These are phyloP conservation scores for Pavo muticus DNA, from an alignment of 2,113 vertebrate species.

Conservation along the genomic window DNA sequence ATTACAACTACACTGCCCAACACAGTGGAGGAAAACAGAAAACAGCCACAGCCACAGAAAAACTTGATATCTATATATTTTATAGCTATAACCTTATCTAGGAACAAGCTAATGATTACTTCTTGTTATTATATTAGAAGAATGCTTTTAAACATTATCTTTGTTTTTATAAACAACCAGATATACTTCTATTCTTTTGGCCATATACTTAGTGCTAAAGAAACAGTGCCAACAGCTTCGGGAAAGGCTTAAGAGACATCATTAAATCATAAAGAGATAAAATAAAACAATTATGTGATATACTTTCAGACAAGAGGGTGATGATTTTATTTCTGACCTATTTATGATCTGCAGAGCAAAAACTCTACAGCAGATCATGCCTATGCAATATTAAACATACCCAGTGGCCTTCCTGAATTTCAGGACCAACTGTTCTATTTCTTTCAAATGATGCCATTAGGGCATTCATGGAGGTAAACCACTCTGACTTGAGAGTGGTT, in stretches of 20 bases:
- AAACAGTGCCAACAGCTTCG: neutral
- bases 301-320: neutral
- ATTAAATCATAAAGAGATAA: neutral
- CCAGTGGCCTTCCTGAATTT: neutral
- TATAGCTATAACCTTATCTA: fast-evolving
- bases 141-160: neutral
- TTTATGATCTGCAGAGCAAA: neutral
- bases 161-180: neutral
- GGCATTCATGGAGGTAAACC: constrained; percentile 21
- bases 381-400: constrained; percentile 27
- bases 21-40: neutral
- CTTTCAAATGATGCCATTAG: neutral
- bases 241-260: neutral
- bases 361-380: neutral
- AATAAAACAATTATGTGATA: neutral
- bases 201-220: neutral
- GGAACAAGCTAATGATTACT: neutral
- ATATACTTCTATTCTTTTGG: neutral
- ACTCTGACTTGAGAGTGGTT: constrained; percentile 10
- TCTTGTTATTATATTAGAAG: neutral
- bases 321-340: constrained; percentile 7
- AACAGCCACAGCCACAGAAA: neutral
- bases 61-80: neutral
- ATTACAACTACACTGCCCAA: neutral
- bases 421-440: constrained; percentile 44